A percentile compares a stretch with the other conserved stretches of the same genome.
phyloP scores from a whole-genome alignment of 2,888 invertebrate species.

The Drosophila merina region DNA sequence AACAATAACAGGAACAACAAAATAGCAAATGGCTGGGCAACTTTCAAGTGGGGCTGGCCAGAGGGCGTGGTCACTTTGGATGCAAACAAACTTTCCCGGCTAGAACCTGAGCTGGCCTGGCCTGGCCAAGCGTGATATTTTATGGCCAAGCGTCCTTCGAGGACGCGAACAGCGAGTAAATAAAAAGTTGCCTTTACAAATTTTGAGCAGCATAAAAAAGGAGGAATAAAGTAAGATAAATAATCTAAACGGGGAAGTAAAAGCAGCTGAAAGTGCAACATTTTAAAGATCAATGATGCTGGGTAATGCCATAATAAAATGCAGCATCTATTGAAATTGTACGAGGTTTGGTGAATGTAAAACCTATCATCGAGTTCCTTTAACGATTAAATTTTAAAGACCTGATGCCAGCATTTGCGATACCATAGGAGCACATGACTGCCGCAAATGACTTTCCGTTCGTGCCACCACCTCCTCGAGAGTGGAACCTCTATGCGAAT shows the following conservation, averaged over 20 bases:
- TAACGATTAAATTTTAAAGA: conserved; percentile 4
- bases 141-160: conserved; percentile 37
- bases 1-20: neutral
- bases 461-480: neutral
- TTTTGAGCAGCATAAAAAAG: conserved; percentile 15
- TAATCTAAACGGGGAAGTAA: conserved; percentile 10
- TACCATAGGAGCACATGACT: conserved; percentile 10
- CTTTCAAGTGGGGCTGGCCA: conserved; percentile 31
- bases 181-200: conserved; percentile 51
- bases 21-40: conserved; percentile 28
- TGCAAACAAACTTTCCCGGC: conserved; percentile 44
- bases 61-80: conserved; percentile 26
- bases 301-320: neutral
- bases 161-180: conserved; percentile 50
- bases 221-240: conserved; percentile 18
- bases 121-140: conserved; percentile 39
- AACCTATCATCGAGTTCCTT: neutral
- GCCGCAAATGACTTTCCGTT: conserved; percentile 2
- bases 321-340: neutral
- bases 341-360: neutral
- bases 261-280: conserved; percentile 1
- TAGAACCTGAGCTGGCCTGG: conserved; percentile 28
- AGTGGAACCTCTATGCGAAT: conserved; percentile 40
- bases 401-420: neutral
- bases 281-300: neutral